A percentile compares a stretch with the other conserved stretches of the same genome.
Conservation (phyloP, 2,888 invertebrate genomes). For the Escarpia spicata region DNA sequence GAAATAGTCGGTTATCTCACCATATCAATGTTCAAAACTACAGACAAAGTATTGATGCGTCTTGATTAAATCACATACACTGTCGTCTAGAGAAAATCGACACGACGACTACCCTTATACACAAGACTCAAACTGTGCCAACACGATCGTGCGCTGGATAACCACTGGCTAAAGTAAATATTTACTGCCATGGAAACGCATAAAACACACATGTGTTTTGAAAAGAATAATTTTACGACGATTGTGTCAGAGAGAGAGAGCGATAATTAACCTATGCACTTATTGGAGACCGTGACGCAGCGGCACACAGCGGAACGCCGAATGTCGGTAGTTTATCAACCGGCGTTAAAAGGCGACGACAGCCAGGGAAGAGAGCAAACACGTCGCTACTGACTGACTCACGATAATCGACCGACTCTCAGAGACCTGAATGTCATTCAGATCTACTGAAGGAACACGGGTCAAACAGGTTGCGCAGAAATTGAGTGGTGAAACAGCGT, state of each 20-base stretch:
- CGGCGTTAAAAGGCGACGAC: neutral
- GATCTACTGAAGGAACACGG: neutral
- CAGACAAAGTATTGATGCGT: neutral
- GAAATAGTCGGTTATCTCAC: neutral
- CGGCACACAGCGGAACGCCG: neutral
- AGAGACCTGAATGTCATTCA: neutral
- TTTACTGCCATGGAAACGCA: slow-evolving; percentile 9
- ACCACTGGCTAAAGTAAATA: neutral
- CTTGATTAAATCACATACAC: neutral
- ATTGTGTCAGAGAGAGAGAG: neutral
- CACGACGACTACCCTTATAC: neutral
- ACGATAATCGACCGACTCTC: neutral
- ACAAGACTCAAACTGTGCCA: neutral
- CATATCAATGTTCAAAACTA: neutral
- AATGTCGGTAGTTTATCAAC: neutral
- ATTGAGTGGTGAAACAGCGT: neutral
- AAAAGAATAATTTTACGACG: slow-evolving; percentile 13
- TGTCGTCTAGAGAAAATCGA: neutral
- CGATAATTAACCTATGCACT: neutral
- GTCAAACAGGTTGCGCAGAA: neutral
- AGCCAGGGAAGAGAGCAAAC: neutral
- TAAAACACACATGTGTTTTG: slow-evolving; percentile 16
- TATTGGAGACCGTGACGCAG: neutral
- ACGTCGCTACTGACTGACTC: neutral
- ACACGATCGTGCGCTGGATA: neutral